Base-by-base conservation (phyloP, 2,888 invertebrate species). In the Melanargia galathea region DNA sequence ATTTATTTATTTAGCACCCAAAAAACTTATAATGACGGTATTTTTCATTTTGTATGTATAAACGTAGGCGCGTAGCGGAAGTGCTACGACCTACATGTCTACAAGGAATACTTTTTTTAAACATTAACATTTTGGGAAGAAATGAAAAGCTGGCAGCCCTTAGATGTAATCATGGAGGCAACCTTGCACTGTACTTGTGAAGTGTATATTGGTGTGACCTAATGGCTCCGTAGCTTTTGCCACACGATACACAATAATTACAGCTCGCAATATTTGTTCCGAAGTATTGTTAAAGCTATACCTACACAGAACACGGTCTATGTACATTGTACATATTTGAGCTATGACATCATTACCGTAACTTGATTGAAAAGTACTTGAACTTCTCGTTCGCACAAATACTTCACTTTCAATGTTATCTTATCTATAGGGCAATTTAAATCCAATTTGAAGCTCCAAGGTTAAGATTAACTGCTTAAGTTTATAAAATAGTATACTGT, bases 151-250 rank as follows among this genome's bases (percentile, higher is more conserved):
- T 45, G n/a, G 16, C 48, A 58, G 16, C 58, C 58, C 58, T 58
- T 48, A 24, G 7, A 61, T 62, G 54, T 71, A 74, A 72, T 70
- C 69, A 46, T 48, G 30, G 43, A 65, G 57, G 33, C 75, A 79
- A 81, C 82, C 83, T 84, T 83, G 82, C 81, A 81, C 74, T 69
- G 68, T 66, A 67, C 66, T 69, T 61, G 60, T 68, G 58, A 49
- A 65, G 63, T 66, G 65, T 61, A 62, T 67, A 66, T 67, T 69
- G 64, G 65, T 69, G 64, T 65, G 62, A 65, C 68, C 67, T 59
- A 64, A 67, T 65, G 62, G 18, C 48, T 33, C 52, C 62, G 59
- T 59, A 59, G 52, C 56, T 65, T 61, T 59, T 64, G 62, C 64
- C 68, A 70, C 66, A 65, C 64, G 65, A 66, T 52, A 68, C 62